Conservation (phyloP, 2,113 vertebrate genomes). For the Spea bombifrons region DNA sequence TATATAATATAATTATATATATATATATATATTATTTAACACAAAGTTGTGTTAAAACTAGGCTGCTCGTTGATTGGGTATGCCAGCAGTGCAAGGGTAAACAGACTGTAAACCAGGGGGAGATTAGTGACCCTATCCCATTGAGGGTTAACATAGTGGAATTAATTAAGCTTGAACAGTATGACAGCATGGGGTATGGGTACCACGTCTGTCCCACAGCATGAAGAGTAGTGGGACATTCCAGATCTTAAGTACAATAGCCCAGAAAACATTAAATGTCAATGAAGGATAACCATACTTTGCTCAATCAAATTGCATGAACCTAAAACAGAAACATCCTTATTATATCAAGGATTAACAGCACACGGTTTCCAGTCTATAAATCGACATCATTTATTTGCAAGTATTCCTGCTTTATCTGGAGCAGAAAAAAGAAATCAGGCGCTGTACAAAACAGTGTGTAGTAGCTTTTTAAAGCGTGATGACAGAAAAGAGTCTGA, state of each 20-base stretch:
- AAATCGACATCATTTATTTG: slow-evolving; percentile 15
- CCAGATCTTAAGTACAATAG: neutral
- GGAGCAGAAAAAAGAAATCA: too few species aligned
- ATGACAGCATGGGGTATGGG: slow-evolving; percentile 1
- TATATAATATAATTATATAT: too few species aligned
- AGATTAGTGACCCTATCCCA: slow-evolving; percentile 23
- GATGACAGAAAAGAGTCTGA: neutral
- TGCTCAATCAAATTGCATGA: neutral
- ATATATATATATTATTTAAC: too few species aligned
- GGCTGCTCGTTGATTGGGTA: neutral
- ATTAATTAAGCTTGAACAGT: slow-evolving; percentile 35
- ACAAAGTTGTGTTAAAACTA: neutral
- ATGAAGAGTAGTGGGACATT: neutral
- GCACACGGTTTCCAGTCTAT: neutral
- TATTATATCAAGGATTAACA: neutral
- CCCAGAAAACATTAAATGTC: neutral
- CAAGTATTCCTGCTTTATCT: neutral
- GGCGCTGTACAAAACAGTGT: too few species aligned
- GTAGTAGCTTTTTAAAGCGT: neutral
- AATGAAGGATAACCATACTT: neutral
- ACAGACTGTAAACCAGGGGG: neutral
- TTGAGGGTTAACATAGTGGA: slow-evolving; percentile 32
- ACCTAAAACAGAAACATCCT: neutral
- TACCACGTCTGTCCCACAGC: slow-evolving; percentile 1
- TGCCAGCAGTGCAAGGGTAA: neutral